Conservation (phyloP, 2,888 invertebrate genomes). For the Tipula helvola region DNA sequence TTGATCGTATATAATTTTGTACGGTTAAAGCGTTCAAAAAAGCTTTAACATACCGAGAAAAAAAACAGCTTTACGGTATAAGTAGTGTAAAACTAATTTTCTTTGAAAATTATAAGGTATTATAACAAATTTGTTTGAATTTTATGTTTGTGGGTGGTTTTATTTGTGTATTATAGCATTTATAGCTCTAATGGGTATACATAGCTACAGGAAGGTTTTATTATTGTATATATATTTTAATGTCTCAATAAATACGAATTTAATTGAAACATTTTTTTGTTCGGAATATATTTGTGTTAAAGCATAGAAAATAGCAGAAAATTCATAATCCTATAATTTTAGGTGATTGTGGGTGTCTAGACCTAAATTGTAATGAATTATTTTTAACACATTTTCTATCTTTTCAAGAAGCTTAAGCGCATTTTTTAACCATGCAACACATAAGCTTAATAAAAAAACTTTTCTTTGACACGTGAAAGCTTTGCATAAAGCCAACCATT, state of each 20-base stretch:
- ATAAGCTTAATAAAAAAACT: background rate
- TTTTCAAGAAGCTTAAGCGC: background rate
- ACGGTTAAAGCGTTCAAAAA: background rate
- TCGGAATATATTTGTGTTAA: background rate
- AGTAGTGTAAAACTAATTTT: background rate
- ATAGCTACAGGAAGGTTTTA: background rate
- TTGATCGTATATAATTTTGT: background rate
- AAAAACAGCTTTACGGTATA: background rate
- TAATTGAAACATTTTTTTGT: background rate
- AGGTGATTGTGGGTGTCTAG: background rate
- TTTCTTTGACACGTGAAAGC: background rate
- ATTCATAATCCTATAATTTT: background rate
- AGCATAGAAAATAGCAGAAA: background rate
- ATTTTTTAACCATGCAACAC: background rate
- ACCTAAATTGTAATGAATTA: background rate
- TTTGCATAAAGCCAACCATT: background rate
- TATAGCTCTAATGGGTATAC: background rate
- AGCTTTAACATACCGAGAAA: background rate
- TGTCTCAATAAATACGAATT: background rate
- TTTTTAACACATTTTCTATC: no score
- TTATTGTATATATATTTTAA: background rate
- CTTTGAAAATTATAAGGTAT: background rate
- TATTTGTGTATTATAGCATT: background rate
- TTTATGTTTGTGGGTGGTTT: background rate
- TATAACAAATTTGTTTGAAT: background rate